These are phyloP conservation scores for Spilarctia lutea DNA, from an alignment of 2,888 invertebrate genomes.

Conservation along the genomic window DNA sequence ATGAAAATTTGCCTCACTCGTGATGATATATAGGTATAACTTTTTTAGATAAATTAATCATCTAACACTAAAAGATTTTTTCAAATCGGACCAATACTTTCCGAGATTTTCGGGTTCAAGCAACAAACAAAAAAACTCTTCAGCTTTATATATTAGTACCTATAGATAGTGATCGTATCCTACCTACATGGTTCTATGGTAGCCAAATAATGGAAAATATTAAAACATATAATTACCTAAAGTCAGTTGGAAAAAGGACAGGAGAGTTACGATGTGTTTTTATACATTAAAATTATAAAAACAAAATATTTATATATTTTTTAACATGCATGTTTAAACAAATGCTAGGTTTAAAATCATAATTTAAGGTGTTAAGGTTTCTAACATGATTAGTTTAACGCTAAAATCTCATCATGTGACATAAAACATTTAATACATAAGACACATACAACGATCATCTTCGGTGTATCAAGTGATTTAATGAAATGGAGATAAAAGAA, in stretches of 20 bases:
- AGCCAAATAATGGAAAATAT: slow-evolving; percentile 12
- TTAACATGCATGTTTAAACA: slow-evolving; percentile 7
- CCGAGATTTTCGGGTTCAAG: no score
- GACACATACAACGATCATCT: neutral
- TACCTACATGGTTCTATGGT: neutral
- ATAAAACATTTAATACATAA: slow-evolving; percentile 6
- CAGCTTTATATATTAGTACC: no score
- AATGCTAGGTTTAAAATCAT: neutral
- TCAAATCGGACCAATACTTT: no score
- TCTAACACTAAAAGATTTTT: no score
- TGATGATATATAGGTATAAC: no score
- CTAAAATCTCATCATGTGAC: slow-evolving; percentile 6
- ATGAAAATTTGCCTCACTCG: no score
- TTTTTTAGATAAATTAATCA: no score
- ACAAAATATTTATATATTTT: slow-evolving; percentile 1
- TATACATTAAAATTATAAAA: neutral
- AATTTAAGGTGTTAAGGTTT: neutral
- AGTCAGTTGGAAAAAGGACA: slow-evolving; percentile 8
- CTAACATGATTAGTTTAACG: slow-evolving; percentile 20
- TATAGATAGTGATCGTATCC: neutral
- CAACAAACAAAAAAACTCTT: no score
- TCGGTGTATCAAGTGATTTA: neutral
- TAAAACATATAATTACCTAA: neutral
- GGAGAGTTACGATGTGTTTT: neutral
- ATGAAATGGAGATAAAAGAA: slow-evolving; percentile 10